Percentiles rank a stretch among this genome's conserved stretches.
These are phyloP conservation scores for Dufourea novaeangliae DNA, from an alignment of 1,140 invertebrate species.

Conservation along the genomic window DNA sequence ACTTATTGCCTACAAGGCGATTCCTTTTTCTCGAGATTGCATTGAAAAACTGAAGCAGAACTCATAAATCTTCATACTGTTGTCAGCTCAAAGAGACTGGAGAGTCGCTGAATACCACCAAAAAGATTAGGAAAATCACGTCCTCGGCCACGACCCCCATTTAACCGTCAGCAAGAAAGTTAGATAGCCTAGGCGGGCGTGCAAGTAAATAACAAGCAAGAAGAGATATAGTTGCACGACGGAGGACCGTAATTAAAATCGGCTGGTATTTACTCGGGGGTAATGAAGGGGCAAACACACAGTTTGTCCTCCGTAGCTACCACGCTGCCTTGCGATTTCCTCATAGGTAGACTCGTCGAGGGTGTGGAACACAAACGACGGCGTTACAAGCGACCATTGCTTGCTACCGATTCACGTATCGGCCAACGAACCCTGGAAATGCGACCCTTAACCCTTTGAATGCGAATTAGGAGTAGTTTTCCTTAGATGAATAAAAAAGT, in stretches of 20 bases:
- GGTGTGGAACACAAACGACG: background rate
- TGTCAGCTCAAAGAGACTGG: background rate
- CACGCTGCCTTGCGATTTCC: slow-evolving; percentile 34
- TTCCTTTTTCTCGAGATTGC: background rate
- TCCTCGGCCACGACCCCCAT: slow-evolving; percentile 65
- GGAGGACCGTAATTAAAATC: slow-evolving; percentile 80
- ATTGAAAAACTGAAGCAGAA: background rate
- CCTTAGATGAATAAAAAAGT: too few species aligned
- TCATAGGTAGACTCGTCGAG: slow-evolving; percentile 17
- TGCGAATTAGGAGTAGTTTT: too few species aligned
- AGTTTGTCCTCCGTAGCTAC: slow-evolving; percentile 77
- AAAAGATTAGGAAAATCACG: slow-evolving; percentile 58
- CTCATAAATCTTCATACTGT: background rate
- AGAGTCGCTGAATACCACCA: background rate
- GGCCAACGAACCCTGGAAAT: slow-evolving; percentile 14
- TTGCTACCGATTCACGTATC: background rate
- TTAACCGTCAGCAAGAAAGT: slow-evolving; percentile 77
- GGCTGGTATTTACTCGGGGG: slow-evolving; percentile 78
- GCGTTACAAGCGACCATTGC: background rate
- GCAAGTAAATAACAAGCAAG: slow-evolving; percentile 79
- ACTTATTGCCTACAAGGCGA: too few species aligned
- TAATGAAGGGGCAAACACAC: slow-evolving; percentile 80
- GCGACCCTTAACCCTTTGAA: background rate
- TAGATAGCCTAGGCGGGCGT: slow-evolving; percentile 70
- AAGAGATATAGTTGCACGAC: slow-evolving; percentile 75